Base-by-base conservation (phyloP, 1,140 invertebrate genomes). In the Acyrthosiphon pisum region DNA sequence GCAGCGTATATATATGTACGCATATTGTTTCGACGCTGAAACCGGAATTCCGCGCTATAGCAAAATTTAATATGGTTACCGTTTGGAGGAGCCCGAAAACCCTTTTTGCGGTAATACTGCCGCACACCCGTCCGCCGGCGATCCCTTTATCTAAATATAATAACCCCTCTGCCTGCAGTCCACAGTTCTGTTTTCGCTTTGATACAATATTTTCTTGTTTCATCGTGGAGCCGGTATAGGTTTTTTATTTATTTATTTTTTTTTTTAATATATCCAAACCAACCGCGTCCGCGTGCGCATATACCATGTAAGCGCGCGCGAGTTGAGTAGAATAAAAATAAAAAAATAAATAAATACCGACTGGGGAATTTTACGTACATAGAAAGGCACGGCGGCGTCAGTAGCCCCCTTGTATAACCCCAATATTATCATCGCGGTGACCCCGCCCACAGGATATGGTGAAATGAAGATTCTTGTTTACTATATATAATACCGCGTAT, bases 11-110 rank as follows among this genome's bases (percentile, higher is more conserved):
- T 68, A 68, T 68, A 68, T 30, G 37, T 41, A 9, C 81, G 81
- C 41, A 93, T 93, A 93, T 93, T 93, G 91, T 93, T 83, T 84
- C 91, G 68, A 30, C 26, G 91, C 26, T 86, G 91, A 93, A 93
- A 93, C 91, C 91, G 91, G 91, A 93, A 93, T 93, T 93, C 91
- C 91, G 30, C 46, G 81, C 81, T 84, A 84, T 56, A 84, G 91
- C 81, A 93, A 93, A 93, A 93, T 93, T 93, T 93, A 93, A 93
- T 93, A 93, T 93, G 91, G 91, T 93, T 93, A 93, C 91, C 91
- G 91, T 86, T 92, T 48, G 91, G 48, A 84, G 91, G 48, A 84
- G 35, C 91, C 35, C n/a, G 81, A 93, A 93, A 93, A 93, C 91
- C 91, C 81, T 93, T 93, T 93, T 93, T 84, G 91, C 81, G 91